Evolutionary conservation across 2,113 vertebrate species (phyloP).

Genomic region (Hucho hucho): DNA sequence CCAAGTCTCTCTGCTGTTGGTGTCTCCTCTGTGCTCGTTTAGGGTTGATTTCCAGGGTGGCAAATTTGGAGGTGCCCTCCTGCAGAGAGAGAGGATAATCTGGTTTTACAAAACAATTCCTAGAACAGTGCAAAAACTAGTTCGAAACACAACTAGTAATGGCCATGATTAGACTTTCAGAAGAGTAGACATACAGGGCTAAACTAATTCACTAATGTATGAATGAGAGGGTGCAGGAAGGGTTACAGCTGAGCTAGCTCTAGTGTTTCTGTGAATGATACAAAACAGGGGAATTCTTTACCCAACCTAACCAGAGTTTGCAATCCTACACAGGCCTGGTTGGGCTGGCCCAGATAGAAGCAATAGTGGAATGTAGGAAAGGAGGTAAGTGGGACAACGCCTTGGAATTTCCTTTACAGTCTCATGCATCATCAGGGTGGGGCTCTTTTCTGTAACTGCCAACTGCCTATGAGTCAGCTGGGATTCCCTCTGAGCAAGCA

Average conservation of each 20-base stretch:
- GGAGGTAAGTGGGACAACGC: not conserved
- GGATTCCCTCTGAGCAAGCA: slow-evolving; percentile 37
- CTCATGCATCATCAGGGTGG: not conserved
- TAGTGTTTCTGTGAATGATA: slow-evolving; percentile 15
- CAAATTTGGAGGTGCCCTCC: slow-evolving; percentile 98
- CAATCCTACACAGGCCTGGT: not conserved
- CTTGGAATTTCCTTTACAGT: slow-evolving; percentile 2
- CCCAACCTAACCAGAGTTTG: slow-evolving; percentile 6
- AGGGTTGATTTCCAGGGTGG: slow-evolving; percentile 94
- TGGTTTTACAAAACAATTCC: not conserved
- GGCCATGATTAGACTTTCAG: not conserved
- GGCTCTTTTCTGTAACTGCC: slow-evolving; percentile 39
- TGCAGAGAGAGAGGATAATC: slow-evolving; percentile 45
- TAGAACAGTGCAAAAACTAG: not conserved
- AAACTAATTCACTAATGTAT: not conserved
- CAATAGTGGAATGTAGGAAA: not conserved
- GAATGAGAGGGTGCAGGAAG: not conserved
- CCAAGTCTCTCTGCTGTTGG: slow-evolving; percentile 90
- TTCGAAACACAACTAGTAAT: not conserved
- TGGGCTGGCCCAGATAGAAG: slow-evolving; percentile 28
- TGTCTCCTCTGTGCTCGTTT: slow-evolving; percentile 91
- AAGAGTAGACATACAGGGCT: not conserved
- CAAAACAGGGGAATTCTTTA: not conserved
- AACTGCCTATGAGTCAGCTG: slow-evolving; percentile 41
- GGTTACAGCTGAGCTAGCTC: no score